phyloP scores from a whole-genome alignment of 2,797 vertebrate species.

The Lagorchestes hirsutus region DNA sequence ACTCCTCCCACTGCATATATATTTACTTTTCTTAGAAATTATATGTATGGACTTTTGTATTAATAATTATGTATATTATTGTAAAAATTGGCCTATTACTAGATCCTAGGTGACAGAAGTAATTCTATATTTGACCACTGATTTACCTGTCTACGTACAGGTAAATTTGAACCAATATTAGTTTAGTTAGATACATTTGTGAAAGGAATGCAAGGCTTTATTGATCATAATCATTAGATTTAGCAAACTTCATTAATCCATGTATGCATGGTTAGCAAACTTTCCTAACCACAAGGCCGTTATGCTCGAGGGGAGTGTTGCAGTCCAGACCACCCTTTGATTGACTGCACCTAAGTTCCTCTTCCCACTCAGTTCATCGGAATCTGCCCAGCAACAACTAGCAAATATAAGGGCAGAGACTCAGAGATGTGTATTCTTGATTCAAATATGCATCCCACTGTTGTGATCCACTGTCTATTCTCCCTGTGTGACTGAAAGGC shows the following conservation, averaged over 20 bases:
- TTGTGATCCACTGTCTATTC: background rate
- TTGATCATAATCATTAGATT: background rate
- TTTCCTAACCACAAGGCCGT: background rate
- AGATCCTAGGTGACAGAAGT: background rate
- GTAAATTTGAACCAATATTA: background rate
- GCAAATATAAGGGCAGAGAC: background rate
- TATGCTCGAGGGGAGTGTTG: background rate
- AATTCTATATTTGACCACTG: background rate
- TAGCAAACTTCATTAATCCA: background rate
- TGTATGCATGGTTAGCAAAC: background rate
- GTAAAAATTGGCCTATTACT: background rate
- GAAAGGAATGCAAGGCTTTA: background rate
- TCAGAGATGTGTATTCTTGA: background rate
- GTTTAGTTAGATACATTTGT: background rate
- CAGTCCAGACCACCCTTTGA: background rate
- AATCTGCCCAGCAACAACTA: no score
- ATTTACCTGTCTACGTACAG: background rate
- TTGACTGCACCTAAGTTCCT: background rate
- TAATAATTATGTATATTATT: background rate
- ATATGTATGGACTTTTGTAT: background rate
- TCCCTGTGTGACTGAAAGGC: background rate
- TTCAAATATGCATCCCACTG: background rate
- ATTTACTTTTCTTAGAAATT: background rate
- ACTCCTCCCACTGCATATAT: background rate
- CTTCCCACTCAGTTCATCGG: no score